Evolutionary conservation across 2,113 vertebrate genomes (phyloP).

Genomic region (Ammodytes marinus): DNA sequence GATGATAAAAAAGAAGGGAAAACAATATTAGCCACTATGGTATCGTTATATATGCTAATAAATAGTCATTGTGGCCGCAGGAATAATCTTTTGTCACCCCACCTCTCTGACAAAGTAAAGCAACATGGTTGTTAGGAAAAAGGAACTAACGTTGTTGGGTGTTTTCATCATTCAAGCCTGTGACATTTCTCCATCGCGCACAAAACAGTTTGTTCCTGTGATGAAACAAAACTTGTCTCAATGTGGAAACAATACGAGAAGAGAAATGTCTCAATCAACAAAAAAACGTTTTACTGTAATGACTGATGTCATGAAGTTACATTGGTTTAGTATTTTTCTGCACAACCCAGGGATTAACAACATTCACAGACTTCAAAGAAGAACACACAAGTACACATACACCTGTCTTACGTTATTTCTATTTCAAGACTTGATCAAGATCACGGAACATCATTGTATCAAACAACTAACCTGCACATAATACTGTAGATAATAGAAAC

Average conservation of each 20-base stretch:
- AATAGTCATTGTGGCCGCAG: conserved; percentile 30
- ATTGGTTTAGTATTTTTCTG: neutral
- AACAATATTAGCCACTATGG: conserved; percentile 25
- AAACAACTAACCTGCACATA: neutral
- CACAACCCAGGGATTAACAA: neutral
- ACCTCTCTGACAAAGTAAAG: conserved; percentile 22
- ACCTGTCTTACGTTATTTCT: neutral
- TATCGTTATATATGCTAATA: conserved; percentile 14
- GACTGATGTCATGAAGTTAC: neutral
- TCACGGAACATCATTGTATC: neutral
- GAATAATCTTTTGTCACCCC: conserved; percentile 13
- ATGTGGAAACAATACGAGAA: neutral
- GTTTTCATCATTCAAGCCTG: conserved; percentile 23
- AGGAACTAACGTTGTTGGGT: neutral
- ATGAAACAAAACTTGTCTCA: neutral
- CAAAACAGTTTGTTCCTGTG: neutral
- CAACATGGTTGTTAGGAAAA: neutral
- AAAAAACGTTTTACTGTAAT: neutral
- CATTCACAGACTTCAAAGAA: neutral
- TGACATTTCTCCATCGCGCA: conserved; percentile 1
- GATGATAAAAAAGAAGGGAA: conserved; percentile 22
- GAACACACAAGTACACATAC: neutral
- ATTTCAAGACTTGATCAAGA: neutral
- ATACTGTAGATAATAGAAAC: neutral
- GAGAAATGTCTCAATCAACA: conserved; percentile 8